Conservation (phyloP, 2,888 invertebrate species). For the Tiphia femorata region DNA sequence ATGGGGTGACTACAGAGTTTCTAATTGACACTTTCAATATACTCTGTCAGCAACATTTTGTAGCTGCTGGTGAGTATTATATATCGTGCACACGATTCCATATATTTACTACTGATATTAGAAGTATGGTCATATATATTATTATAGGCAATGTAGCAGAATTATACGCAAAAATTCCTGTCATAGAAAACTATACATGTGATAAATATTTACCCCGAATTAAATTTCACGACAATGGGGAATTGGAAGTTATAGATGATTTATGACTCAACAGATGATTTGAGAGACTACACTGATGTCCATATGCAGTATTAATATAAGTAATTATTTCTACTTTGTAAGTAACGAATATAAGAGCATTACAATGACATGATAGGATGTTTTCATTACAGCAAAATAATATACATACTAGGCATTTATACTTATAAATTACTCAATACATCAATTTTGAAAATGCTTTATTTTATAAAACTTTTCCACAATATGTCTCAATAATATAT, state of each 20-base stretch:
- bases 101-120: background rate
- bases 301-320: too few relatives aligned
- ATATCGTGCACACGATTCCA: background rate
- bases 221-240: slow-evolving; percentile 34
- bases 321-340: too few relatives aligned
- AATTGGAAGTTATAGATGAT: slow-evolving; percentile 18
- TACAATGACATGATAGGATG: background rate
- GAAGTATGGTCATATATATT: background rate
- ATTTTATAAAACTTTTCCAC: slow-evolving; percentile 5
- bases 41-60: too few relatives aligned
- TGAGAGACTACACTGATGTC: too few relatives aligned
- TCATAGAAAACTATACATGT: slow-evolving; percentile 18
- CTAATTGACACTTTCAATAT: too few relatives aligned
- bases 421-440: background rate
- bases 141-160: slow-evolving; percentile 48
- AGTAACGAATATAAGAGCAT: background rate
- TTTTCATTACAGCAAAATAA: background rate
- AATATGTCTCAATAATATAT: slow-evolving; percentile 16
- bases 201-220: slow-evolving; percentile 52
- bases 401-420: too few relatives aligned
- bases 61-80: too few relatives aligned
- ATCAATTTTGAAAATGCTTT: slow-evolving; percentile 16
- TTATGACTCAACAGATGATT: too few relatives aligned
- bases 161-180: slow-evolving; percentile 40
- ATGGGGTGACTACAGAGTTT: slow-evolving; percentile 52